A percentile compares a stretch with the other conserved stretches of the same genome.
Conservation (phyloP, 2,888 invertebrate species). For the Alloscopus bannaensis region DNA sequence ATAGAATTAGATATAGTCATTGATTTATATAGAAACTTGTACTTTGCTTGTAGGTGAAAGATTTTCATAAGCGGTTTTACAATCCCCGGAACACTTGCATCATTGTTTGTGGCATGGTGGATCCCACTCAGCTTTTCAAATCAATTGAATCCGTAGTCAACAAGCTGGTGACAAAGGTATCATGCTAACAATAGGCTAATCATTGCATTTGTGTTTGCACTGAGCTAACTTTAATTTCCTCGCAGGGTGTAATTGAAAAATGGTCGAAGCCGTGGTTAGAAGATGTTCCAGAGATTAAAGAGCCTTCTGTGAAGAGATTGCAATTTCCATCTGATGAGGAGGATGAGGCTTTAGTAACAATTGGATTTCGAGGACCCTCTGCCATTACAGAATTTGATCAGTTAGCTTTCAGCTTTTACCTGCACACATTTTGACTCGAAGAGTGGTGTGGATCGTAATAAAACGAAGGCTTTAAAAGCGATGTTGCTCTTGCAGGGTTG, state of each 20-base stretch:
- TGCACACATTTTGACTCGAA: background rate
- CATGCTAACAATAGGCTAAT: no score
- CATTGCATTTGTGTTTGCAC: background rate
- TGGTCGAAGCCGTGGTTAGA: constrained; percentile 84
- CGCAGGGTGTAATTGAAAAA: constrained; percentile 47
- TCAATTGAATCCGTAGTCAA: constrained; percentile 84
- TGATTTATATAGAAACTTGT: constrained; percentile 18
- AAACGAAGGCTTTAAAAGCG: background rate
- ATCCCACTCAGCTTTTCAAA: constrained; percentile 84
- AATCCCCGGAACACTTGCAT: constrained; percentile 91
- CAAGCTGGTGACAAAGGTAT: constrained; percentile 84
- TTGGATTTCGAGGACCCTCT: constrained; percentile 89
- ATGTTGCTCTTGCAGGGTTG: constrained; percentile 55
- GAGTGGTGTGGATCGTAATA: constrained; percentile 7
- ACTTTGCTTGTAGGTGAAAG: constrained; percentile 79
- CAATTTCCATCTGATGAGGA: constrained; percentile 85
- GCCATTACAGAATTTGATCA: constrained; percentile 78
- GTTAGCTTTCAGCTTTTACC: constrained; percentile 71
- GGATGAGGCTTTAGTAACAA: constrained; percentile 81
- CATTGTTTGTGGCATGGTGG: constrained; percentile 88
- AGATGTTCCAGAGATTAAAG: constrained; percentile 81
- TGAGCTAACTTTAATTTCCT: background rate
- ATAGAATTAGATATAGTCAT: constrained; percentile 12
- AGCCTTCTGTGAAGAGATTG: constrained; percentile 79
- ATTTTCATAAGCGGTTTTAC: constrained; percentile 91